Evolutionary conservation across 2,888 invertebrate species (phyloP), one percentile per base, ranked within the genome.

Genomic region (Ormia ochracea): DNA sequence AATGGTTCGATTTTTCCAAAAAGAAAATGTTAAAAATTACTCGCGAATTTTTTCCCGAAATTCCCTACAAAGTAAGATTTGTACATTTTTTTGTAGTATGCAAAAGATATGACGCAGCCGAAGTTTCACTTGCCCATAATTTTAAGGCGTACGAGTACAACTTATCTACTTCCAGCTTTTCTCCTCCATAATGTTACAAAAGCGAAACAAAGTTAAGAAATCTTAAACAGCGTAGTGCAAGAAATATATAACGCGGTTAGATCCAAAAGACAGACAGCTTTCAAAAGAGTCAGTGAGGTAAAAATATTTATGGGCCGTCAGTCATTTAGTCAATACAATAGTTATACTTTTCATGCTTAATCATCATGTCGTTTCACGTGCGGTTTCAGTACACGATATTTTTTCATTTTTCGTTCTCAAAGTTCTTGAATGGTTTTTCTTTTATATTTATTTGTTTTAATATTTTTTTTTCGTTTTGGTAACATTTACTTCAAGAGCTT

Each of bases 401-500:
- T 73, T 68, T 52, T 17, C 23, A 6, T 36, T 68, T 6, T 52
- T 17, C 23, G 10, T 36, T 68, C 10, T 21, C 61, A 36, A 61
- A 58, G 48, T 66, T 74, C 54, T 70, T 59, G 56, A 48, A 63
- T 61, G 61, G 31, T 48, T 61, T 52, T 33, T 31, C 52, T 38
- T 65, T 14, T 4, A 6, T 48, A 54, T 65, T 52, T 50, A 43
- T 3, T 4, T 4, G 21, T 50, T 28, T 17, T 17, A 6, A 7
- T 17, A 17, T 4, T 1, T 38, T 48, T 54, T 58, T 65, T 77
- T n/a, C n/a, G n/a, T n/a, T n/a, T 73, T 73, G 66, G 73, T 61
- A 66, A 54, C 58, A 45, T 72, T 70, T 76, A 36, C 50, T 58
- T 68, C 54, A 76, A 68, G 68, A 76, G 72, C 58, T 76, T 76